Percentiles rank a stretch among this genome's conserved stretches.
These are phyloP conservation scores for Ctenicera cuprea DNA, from an alignment of 2,888 invertebrate species.

Conservation along the genomic window DNA sequence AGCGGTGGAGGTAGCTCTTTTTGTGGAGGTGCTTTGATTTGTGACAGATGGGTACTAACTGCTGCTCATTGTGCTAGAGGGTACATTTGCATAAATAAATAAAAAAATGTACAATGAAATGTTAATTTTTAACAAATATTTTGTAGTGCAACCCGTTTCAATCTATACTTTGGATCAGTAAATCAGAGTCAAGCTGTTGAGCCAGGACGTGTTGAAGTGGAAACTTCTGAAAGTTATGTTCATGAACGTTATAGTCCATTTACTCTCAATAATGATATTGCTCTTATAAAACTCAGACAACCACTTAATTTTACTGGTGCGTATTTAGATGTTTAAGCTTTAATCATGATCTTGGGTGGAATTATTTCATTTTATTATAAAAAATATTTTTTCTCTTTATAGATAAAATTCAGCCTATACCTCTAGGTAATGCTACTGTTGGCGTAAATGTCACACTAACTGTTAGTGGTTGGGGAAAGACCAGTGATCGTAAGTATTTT, in stretches of 20 bases:
- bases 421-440: constrained; percentile 47
- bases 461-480: constrained; percentile 63
- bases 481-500: constrained; percentile 55
- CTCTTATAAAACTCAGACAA: constrained; percentile 52
- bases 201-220: constrained; percentile 36
- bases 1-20: neutral
- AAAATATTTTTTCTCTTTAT: neutral
- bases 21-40: constrained; percentile 45
- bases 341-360: neutral
- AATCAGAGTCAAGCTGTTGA: constrained; percentile 7
- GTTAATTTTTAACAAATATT: neutral
- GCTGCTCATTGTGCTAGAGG: constrained; percentile 42
- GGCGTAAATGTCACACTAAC: constrained; percentile 29
- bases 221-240: constrained; percentile 39
- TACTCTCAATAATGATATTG: constrained; percentile 57
- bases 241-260: constrained; percentile 51
- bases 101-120: neutral
- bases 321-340: neutral
- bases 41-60: constrained; percentile 40
- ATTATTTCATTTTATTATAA: neutral
- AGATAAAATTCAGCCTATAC: constrained; percentile 57
- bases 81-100: constrained; percentile 19
- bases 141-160: constrained; percentile 35
- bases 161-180: constrained; percentile 24
- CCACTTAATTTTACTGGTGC: constrained; percentile 50